Base-by-base conservation (phyloP, 1,140 invertebrate genomes). In the Drosophila insularis region DNA sequence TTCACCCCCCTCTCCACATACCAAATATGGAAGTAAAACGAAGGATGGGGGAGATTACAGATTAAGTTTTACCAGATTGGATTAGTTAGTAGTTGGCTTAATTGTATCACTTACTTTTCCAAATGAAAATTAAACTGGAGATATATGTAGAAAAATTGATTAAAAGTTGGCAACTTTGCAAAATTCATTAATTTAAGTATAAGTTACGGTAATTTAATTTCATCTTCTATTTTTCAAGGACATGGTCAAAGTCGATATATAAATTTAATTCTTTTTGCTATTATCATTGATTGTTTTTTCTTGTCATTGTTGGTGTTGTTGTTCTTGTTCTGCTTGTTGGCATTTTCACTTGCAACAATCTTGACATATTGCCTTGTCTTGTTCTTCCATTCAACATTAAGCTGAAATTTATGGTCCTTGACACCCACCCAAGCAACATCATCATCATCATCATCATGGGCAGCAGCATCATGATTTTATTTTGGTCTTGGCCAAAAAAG, bases 331-430 rank as follows among this genome's bases (percentile, higher is more conserved):
- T 27, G 27, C 27, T 27, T 6, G 55, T 58, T 58, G 55, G 55
- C 31, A 17, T 21, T 50, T 50, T 46, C 43, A 19, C 43, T 46
- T 32, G 54, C 54, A 32, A 17, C n/a, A n/a, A 56, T 35, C n/a
- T 58, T 58, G 55, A 58, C 55, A 58, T 58, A 58, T 58, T 58
- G 55, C 55, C 55, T 32, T 35, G 14, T 35, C 32, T 58, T 35
- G 31, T 58, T 58, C 14, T 37, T 37, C 10, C 10, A 27, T 14
- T 58, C 46, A 68, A 40, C 40, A 62, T 70, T 40, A 35, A 56
- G 59, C 32, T 10, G 11, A 53, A 74, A 78, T 74, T 78, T 78
- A 78, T 70, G 75, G 53, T 58, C 61, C 50, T 74, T 50, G 43
- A 50, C 74, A 63, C 62, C 60, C 37, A 62, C 43, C 21, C 21